Percentiles rank a stretch among this genome's conserved stretches.
phyloP scores from a whole-genome alignment of 2,888 invertebrate species.

The Acrocyrtus sp. region DNA sequence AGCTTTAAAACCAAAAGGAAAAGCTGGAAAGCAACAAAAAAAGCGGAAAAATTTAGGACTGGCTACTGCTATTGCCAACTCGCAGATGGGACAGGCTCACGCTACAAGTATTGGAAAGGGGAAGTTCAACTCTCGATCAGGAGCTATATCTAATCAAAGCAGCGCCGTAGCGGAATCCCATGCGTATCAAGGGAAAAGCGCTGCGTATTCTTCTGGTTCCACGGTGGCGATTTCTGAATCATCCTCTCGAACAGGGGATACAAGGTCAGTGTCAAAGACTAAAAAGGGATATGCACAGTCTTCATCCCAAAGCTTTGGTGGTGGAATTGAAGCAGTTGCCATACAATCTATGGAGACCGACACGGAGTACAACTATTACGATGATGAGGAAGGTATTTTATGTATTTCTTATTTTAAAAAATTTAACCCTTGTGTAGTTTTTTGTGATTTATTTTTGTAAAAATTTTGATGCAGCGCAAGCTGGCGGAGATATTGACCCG shows the following conservation, averaged over 20 bases:
- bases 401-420: background rate
- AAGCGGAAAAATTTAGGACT: background rate
- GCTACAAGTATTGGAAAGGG: background rate
- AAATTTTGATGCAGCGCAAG: background rate
- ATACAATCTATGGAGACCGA: background rate
- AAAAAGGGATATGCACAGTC: conserved; percentile 11
- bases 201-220: background rate
- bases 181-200: background rate
- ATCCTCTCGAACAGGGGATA: background rate
- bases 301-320: background rate
- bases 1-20: background rate
- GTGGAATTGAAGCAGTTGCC: background rate
- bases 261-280: background rate
- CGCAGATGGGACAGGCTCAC: background rate
- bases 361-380: background rate
- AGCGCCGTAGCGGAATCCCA: conserved; percentile 1
- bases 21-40: background rate
- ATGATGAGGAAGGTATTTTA: background rate
- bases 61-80: background rate
- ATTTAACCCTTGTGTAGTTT: too few species aligned
- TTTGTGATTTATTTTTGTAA: too few species aligned
- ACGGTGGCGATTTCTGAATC: conserved; percentile 1
- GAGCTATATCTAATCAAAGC: background rate
- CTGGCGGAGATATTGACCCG: background rate
- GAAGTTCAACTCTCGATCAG: background rate